A percentile compares a stretch with the other conserved stretches of the same genome.
phyloP scores from a whole-genome alignment of 1,140 invertebrate genomes.

The Globodera ellingtonae region DNA sequence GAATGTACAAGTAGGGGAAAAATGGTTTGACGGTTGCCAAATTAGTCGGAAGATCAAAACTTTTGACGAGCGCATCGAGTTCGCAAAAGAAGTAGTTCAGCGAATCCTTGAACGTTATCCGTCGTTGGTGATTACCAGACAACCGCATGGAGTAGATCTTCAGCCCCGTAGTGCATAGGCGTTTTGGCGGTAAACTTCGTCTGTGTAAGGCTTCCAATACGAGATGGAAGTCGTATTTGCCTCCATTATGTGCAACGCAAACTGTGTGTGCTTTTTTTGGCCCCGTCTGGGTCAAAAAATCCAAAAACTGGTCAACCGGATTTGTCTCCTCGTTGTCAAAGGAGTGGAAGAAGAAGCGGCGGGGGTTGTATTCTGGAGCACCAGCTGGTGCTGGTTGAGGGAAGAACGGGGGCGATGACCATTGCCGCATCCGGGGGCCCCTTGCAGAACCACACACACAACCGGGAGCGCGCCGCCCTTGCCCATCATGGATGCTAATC shows the following conservation, averaged over 20 bases:
- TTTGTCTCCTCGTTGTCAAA: slow-evolving; percentile 16
- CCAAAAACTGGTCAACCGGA: slow-evolving; percentile 26
- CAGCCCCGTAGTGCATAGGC: too few relatives aligned
- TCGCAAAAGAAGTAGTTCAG: too few relatives aligned
- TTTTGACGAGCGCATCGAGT: too few relatives aligned
- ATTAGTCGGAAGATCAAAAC: too few relatives aligned
- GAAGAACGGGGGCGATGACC: slow-evolving; percentile 17
- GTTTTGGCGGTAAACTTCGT: too few relatives aligned
- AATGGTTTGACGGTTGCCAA: too few relatives aligned
- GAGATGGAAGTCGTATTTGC: too few relatives aligned
- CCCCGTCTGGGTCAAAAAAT: slow-evolving; percentile 25
- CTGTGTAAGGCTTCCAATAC: too few relatives aligned
- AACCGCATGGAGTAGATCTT: too few relatives aligned
- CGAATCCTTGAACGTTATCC: too few relatives aligned
- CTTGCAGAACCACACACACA: slow-evolving; percentile 17
- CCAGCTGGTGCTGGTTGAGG: not conserved
- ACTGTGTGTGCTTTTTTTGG: not conserved
- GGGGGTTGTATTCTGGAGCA: not conserved
- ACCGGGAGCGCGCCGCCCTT: not conserved
- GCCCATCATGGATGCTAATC: slow-evolving; percentile 2
- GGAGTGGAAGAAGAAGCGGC: slow-evolving; percentile 9
- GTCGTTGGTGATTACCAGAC: too few relatives aligned
- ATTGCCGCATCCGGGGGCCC: not conserved
- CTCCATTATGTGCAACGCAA: too few relatives aligned
- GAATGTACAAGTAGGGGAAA: slow-evolving; percentile 20